Percentiles rank a stretch among this genome's conserved stretches.
Evolutionary conservation across 2,113 vertebrate species (phyloP).

Genomic region (Lethenteron reissneri): DNA sequence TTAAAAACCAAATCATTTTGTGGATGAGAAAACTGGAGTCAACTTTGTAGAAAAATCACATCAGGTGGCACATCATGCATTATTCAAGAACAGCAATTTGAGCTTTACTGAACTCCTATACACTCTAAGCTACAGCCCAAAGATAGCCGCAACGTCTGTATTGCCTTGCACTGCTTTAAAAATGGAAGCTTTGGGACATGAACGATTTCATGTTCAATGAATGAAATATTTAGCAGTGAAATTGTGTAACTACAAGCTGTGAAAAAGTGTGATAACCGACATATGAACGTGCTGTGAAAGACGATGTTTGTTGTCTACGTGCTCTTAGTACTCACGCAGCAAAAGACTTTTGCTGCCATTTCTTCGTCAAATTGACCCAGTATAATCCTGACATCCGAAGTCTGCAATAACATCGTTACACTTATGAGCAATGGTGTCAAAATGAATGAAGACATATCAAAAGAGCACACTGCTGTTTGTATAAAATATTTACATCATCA

Average conservation of each 20-base stretch:
- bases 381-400: slow-evolving; percentile 90
- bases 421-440: slow-evolving; percentile 5
- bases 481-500: neutral
- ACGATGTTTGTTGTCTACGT: slow-evolving; percentile 8
- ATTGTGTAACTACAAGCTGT: no score
- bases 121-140: neutral
- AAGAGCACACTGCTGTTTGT: neutral
- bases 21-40: neutral
- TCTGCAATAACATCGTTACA: slow-evolving; percentile 28
- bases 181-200: neutral
- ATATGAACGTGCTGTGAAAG: no score
- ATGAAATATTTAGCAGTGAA: neutral
- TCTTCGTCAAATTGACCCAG: slow-evolving; percentile 93
- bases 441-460: neutral
- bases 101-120: neutral
- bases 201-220: neutral
- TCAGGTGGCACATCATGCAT: neutral
- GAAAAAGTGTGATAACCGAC: no score
- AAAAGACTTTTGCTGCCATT: slow-evolving; percentile 92
- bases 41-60: no score
- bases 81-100: neutral
- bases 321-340: slow-evolving; percentile 57
- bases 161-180: neutral
- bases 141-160: no score
- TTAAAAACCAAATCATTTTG: neutral